Evolutionary conservation across 2,888 invertebrate species (phyloP).

Genomic region (Chrysomela aeneicollis): DNA sequence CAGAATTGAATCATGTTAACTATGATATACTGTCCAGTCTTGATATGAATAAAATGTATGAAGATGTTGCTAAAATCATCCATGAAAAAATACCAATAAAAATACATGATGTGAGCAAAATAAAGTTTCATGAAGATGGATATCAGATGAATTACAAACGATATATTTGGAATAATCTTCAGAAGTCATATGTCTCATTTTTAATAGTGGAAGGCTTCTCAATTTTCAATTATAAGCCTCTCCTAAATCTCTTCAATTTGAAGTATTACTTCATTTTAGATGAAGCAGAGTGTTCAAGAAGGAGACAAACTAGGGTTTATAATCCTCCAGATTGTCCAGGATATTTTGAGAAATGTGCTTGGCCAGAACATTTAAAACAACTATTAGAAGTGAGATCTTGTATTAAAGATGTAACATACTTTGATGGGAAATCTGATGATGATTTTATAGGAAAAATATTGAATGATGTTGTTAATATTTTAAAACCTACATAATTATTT

Average conservation of each 20-base stretch:
- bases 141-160: constrained; percentile 22
- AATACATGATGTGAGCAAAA: background rate
- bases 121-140: constrained; percentile 8
- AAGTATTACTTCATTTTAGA: constrained; percentile 79
- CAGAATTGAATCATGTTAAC: constrained; percentile 75
- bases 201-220: constrained; percentile 81
- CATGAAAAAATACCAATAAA: constrained; percentile 25
- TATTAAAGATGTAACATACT: constrained; percentile 51
- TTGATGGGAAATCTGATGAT: constrained; percentile 44
- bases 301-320: constrained; percentile 73
- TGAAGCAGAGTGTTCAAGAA: constrained; percentile 71
- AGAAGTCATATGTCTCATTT: constrained; percentile 61
- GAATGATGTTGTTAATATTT: constrained; percentile 40
- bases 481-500: no score
- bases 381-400: constrained; percentile 59
- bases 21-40: constrained; percentile 77
- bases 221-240: constrained; percentile 74
- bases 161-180: constrained; percentile 38
- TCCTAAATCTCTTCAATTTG: constrained; percentile 72
- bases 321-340: constrained; percentile 87
- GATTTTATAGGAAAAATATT: constrained; percentile 47
- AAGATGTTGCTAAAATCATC: constrained; percentile 62
- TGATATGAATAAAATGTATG: constrained; percentile 76
- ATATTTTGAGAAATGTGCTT: constrained; percentile 89
- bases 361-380: constrained; percentile 83